Base-by-base conservation (phyloP, 2,797 vertebrate species). In the Fistularia commersonii region DNA sequence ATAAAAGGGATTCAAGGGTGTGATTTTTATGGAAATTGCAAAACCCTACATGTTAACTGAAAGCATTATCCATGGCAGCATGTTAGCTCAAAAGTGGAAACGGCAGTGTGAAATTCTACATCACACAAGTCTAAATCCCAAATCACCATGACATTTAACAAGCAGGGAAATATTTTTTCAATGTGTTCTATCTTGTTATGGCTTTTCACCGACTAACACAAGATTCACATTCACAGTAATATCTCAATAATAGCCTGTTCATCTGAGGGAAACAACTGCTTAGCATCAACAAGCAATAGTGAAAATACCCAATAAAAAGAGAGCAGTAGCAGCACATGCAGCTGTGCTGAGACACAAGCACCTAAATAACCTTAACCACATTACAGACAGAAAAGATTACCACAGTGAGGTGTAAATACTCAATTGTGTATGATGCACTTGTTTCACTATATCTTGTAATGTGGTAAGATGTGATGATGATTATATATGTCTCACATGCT, bases 81-180 rank as follows among this genome's bases (percentile, higher is more conserved):
- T 45, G 48, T 64, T 78, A 36, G 53, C 40, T 75, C 65, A 61
- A 64, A 69, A 72, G 69, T 73, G 76, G 71, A 78, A 80, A 81
- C 44, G 43, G 48, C 65, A 39, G 81, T 79, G 87, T 90, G 84
- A 90, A 90, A 90, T 88, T 65, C 41, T 53, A 77, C 74, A 86
- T 86, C 76, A 80, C 78, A 76, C 76, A 59, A 74, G 69, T 64
- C 76, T 47, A 78, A 80, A 83, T 80, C 73, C 76, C 79, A 85
- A 85, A 86, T 87, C 81, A 74, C 75, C 79, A 61, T 87, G 84
- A 85, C 81, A 83, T 84, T 82, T 82, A 71, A 77, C 82, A 83
- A 80, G 80, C 67, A 54, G 61, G 58, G 61, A 64, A 71, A 77
- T 61, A 65, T 60, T 52, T 46, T 61, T 64, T 67, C 61, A 72